These are phyloP conservation scores for Trachelus troglodyta DNA, from an alignment of 2,888 invertebrate species.

Conservation along the genomic window DNA sequence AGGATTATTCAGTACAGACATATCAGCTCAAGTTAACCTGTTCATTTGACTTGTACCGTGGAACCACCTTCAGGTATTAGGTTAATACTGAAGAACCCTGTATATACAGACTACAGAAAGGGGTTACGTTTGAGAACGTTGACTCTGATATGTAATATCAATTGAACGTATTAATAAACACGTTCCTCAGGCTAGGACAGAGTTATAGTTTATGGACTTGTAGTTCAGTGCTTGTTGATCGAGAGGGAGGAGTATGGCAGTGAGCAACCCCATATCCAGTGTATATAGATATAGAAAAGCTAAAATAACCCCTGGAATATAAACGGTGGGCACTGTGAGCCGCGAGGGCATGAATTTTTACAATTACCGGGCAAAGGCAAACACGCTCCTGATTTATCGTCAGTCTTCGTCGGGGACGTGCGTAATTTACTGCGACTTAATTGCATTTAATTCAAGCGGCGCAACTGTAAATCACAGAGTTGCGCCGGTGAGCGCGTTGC, in stretches of 20 bases:
- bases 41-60: too few relatives aligned
- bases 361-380: conserved; percentile 35
- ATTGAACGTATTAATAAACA: conserved; percentile 2
- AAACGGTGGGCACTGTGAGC: not conserved
- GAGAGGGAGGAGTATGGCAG: not conserved
- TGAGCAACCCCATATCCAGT: not conserved
- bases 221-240: not conserved
- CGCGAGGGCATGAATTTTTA: not conserved
- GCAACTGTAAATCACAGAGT: conserved; percentile 56
- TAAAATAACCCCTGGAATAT: not conserved
- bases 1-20: too few relatives aligned
- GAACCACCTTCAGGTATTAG: too few relatives aligned
- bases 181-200: not conserved
- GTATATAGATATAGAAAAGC: not conserved
- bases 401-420: conserved; percentile 10
- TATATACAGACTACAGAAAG: not conserved
- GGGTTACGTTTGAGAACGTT: not conserved
- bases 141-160: not conserved
- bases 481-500: conserved; percentile 38
- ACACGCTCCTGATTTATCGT: conserved; percentile 51
- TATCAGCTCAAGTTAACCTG: too few relatives aligned
- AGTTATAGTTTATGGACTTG: not conserved
- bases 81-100: not conserved
- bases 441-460: conserved; percentile 57
- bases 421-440: conserved; percentile 58